phyloP scores from a whole-genome alignment of 35 echinoderm and acorn worm species.

The Holothuria glaberrima region DNA sequence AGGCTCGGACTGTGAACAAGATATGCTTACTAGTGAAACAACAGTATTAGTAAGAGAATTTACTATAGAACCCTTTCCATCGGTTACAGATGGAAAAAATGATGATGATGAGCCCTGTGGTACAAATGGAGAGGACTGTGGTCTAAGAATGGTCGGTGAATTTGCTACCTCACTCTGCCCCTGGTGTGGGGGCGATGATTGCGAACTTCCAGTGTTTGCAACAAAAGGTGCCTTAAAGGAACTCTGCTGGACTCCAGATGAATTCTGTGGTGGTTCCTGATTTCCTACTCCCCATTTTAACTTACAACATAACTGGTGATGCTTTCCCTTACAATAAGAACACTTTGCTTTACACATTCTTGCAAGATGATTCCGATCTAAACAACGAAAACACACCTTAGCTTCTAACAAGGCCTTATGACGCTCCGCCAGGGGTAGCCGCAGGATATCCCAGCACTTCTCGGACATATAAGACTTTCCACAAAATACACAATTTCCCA shows the following conservation, averaged over 20 bases:
- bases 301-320: conserved; percentile 37
- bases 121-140: conserved; percentile 38
- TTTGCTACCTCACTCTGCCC: neutral
- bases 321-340: conserved; percentile 6
- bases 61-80: conserved; percentile 1
- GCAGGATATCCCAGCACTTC: conserved; percentile 2
- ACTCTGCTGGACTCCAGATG: neutral
- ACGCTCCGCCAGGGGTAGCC: neutral
- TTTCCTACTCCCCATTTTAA: conserved; percentile 15
- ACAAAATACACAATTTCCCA: neutral
- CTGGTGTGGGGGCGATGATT: neutral
- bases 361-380: conserved; percentile 17
- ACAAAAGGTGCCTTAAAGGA: neutral
- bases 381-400: conserved; percentile 19
- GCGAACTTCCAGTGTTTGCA: neutral
- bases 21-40: conserved; percentile 13
- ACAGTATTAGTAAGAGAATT: neutral
- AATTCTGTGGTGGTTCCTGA: neutral
- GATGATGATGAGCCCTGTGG: neutral
- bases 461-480: neutral
- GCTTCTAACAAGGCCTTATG: neutral
- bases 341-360: conserved; percentile 7
- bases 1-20: neutral
- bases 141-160: neutral
- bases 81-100: conserved; percentile 1